phyloP scores from a whole-genome alignment of 2,113 vertebrate genomes.

The Noctilio leporinus region DNA sequence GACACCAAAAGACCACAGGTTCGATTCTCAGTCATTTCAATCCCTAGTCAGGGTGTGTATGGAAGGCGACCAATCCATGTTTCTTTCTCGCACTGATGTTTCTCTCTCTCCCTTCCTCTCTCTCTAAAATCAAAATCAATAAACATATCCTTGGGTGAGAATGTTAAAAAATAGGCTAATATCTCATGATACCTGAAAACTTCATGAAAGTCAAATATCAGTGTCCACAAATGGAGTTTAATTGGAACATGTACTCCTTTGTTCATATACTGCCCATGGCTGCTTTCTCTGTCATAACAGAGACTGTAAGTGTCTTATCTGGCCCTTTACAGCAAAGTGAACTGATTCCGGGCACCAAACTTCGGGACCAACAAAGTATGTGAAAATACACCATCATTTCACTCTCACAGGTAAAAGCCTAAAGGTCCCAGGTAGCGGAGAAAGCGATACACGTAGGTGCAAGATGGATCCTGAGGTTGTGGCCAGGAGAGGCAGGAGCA shows the following conservation, averaged over 20 bases:
- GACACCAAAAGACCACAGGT: no score
- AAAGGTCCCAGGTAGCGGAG: not conserved
- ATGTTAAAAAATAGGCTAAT: not conserved
- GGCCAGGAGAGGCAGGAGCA: not conserved
- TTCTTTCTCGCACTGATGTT: no score
- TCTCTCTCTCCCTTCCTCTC: no score
- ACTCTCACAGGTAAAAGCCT: not conserved
- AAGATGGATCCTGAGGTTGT: not conserved
- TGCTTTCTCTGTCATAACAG: not conserved
- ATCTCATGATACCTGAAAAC: not conserved
- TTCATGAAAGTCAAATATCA: not conserved
- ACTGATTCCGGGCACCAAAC: not conserved
- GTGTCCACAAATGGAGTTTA: not conserved
- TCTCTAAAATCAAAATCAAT: no score
- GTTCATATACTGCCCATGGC: accelerated
- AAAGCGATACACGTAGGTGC: not conserved
- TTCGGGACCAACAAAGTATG: not conserved
- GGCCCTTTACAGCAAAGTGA: not conserved
- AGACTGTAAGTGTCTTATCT: not conserved
- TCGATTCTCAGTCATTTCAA: no score
- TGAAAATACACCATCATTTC: not conserved
- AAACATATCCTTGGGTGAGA: no score
- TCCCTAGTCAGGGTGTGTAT: no score
- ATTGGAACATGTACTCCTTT: accelerated
- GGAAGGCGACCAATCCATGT: no score